Percentiles rank a stretch among this genome's conserved stretches.
These are phyloP conservation scores for Pycnomerus fuliginosus DNA, from an alignment of 2,888 invertebrate species.

Conservation along the genomic window DNA sequence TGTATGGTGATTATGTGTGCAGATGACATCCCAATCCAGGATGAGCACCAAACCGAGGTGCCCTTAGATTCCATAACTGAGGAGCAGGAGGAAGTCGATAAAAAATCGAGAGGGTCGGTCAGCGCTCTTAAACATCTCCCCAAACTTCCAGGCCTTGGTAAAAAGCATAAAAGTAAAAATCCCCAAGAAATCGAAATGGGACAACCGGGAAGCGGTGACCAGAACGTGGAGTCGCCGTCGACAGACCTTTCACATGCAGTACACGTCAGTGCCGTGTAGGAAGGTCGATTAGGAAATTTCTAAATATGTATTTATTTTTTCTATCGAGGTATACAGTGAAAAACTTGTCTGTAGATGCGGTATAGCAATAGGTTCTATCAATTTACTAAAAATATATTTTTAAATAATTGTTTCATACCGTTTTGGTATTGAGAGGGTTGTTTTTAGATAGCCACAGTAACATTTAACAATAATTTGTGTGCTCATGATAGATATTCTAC, in stretches of 20 bases:
- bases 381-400: too few relatives aligned
- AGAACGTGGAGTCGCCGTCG: constrained; percentile 30
- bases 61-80: constrained; percentile 69
- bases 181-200: constrained; percentile 26
- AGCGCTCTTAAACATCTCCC: constrained; percentile 59
- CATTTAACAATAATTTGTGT: too few relatives aligned
- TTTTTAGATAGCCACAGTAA: too few relatives aligned
- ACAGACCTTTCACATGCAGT: constrained; percentile 41
- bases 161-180: constrained; percentile 55
- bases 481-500: too few relatives aligned
- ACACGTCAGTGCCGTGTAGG: constrained; percentile 49
- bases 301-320: constrained; percentile 33
- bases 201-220: constrained; percentile 27
- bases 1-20: constrained; percentile 46
- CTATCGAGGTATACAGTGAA: constrained; percentile 31
- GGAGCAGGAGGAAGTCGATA: constrained; percentile 59
- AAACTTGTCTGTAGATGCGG: constrained; percentile 10
- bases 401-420: too few relatives aligned
- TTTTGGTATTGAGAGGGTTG: too few relatives aligned
- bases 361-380: constrained; percentile 13
- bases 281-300: constrained; percentile 5
- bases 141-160: constrained; percentile 66
- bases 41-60: constrained; percentile 64
- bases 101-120: constrained; percentile 55
- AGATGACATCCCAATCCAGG: constrained; percentile 90